Evolutionary conservation across 2,113 vertebrate species (phyloP).

Genomic region (Osmerus mordax): DNA sequence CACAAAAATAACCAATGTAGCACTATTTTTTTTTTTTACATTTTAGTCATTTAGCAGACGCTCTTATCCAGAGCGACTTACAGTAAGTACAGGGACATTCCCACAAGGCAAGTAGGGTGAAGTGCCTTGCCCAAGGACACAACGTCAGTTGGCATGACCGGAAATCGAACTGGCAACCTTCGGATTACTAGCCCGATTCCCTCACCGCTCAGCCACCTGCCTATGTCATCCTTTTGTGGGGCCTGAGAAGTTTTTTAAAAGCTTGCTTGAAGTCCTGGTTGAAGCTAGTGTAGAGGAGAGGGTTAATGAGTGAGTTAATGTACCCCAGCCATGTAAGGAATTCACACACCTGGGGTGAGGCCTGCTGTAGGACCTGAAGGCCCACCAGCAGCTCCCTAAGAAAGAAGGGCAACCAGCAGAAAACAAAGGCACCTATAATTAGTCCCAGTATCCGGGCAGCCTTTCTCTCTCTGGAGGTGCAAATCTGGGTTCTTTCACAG

Average conservation of each 20-base stretch:
- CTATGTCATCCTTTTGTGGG: constrained; percentile 57
- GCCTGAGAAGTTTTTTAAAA: constrained; percentile 77
- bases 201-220: too few species aligned
- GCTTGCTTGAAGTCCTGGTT: constrained; percentile 83
- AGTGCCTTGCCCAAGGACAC: too few species aligned
- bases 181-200: too few species aligned
- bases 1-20: background rate
- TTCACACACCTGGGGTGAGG: constrained; percentile 71
- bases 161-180: too few species aligned
- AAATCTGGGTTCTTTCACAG: constrained; percentile 75
- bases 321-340: constrained; percentile 83
- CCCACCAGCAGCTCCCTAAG: constrained; percentile 80
- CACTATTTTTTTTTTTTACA: too few species aligned
- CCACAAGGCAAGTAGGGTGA: too few species aligned
- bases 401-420: constrained; percentile 84
- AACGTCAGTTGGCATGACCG: too few species aligned
- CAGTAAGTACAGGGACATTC: too few species aligned
- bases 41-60: too few species aligned
- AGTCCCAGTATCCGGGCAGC: constrained; percentile 79
- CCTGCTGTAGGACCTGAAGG: constrained; percentile 47
- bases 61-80: too few species aligned
- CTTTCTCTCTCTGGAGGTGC: constrained; percentile 72
- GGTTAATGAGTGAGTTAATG: constrained; percentile 81
- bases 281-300: constrained; percentile 82
- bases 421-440: constrained; percentile 80